Evolutionary conservation across 2,888 invertebrate species (phyloP).

Genomic region (Harpagoxenus sublaevis): DNA sequence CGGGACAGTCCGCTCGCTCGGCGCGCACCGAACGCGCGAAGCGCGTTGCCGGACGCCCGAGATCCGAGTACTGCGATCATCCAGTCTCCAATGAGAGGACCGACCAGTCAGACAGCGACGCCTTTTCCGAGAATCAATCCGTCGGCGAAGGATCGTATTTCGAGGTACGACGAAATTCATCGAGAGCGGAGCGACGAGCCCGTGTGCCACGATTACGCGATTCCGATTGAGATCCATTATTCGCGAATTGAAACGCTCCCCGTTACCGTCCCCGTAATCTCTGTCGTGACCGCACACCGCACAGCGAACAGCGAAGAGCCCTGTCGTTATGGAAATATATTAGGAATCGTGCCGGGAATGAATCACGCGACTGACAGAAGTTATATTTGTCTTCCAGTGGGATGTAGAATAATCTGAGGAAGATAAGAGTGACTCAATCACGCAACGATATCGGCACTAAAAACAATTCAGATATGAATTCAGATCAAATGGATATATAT

Average conservation of each 20-base stretch:
- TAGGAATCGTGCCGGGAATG: slow-evolving; percentile 1
- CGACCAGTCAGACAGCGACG: slow-evolving; percentile 84
- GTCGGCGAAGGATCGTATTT: slow-evolving; percentile 85
- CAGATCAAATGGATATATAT: background rate
- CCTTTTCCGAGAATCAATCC: slow-evolving; percentile 82
- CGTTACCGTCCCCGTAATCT: background rate
- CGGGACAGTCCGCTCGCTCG: slow-evolving; percentile 72
- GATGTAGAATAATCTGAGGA: slow-evolving; percentile 2
- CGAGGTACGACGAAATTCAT: slow-evolving; percentile 79
- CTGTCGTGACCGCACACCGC: slow-evolving; percentile 35
- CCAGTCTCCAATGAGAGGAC: slow-evolving; percentile 58
- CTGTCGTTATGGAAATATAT: slow-evolving; percentile 15
- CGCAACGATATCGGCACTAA: background rate
- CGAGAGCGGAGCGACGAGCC: background rate
- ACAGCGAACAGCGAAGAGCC: background rate
- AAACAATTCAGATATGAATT: background rate
- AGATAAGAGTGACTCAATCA: slow-evolving; percentile 27
- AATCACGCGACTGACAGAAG: slow-evolving; percentile 36
- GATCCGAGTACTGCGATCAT: slow-evolving; percentile 67
- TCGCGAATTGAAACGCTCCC: slow-evolving; percentile 14
- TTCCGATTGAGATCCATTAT: slow-evolving; percentile 11
- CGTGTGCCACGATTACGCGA: background rate
- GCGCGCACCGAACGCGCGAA: slow-evolving; percentile 62
- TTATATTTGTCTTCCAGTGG: slow-evolving; percentile 2
- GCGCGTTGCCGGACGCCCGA: slow-evolving; percentile 58